Percentiles rank a stretch among this genome's conserved stretches.
phyloP scores from a whole-genome alignment of 2,797 vertebrate species.

The Sylvia borin region DNA sequence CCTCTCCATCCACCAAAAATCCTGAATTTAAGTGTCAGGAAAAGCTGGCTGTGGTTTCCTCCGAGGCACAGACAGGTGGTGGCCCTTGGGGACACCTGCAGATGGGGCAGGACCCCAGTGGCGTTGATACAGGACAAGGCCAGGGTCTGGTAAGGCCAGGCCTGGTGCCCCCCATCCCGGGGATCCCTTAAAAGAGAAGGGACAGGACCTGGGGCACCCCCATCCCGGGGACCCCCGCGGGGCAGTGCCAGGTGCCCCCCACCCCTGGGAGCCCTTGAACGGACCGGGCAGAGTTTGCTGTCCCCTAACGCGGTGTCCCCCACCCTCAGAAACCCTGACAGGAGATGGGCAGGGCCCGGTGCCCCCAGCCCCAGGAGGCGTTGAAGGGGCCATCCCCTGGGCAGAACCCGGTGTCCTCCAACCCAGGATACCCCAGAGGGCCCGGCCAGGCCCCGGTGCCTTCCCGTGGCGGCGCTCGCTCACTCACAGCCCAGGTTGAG shows the following conservation, averaged over 20 bases:
- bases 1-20: background rate
- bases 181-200: background rate
- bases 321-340: background rate
- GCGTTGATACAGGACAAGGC: no score
- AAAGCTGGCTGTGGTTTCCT: fast-evolving
- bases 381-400: background rate
- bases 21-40: fast-evolving
- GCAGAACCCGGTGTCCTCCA: background rate
- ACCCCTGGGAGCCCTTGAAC: fast-evolving
- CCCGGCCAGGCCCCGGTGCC: background rate
- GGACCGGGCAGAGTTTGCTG: background rate
- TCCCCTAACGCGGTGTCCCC: background rate
- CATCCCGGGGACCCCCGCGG: background rate
- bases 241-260: background rate
- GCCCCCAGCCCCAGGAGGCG: background rate
- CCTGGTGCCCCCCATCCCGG: background rate
- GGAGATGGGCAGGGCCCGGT: background rate
- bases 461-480: background rate
- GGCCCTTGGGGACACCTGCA: background rate
- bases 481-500: conserved; percentile 95
- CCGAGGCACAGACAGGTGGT: background rate
- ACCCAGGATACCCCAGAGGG: no score
- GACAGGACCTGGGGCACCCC: background rate
- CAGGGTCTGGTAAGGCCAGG: background rate
- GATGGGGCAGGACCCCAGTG: fast-evolving